phyloP scores from a whole-genome alignment of 2,888 invertebrate species.

The Caenorhabditis doughertyi region DNA sequence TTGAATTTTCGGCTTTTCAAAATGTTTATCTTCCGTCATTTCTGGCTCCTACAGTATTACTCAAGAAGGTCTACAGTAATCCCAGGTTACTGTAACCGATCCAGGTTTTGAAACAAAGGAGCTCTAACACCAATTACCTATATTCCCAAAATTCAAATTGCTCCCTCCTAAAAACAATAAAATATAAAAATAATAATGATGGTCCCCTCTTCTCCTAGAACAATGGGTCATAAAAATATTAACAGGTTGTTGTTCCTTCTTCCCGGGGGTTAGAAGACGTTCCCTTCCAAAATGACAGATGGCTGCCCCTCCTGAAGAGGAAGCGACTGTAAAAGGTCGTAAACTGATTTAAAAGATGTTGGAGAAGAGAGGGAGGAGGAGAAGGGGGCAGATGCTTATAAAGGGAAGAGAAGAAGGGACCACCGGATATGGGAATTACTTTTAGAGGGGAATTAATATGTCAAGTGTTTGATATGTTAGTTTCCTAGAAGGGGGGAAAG shows the following conservation, averaged over 20 bases:
- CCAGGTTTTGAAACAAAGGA: no score
- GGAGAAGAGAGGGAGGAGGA: not conserved
- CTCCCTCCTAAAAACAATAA: no score
- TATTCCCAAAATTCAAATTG: no score
- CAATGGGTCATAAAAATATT: slow-evolving; percentile 60
- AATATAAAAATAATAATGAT: no score
- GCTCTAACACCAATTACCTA: no score
- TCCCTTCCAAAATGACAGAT: slow-evolving; percentile 35
- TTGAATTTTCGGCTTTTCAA: no score
- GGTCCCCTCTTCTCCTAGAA: not conserved
- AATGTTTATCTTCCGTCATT: no score
- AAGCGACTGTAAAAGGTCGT: slow-evolving; percentile 58
- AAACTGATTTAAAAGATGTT: slow-evolving; percentile 37
- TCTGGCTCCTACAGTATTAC: no score
- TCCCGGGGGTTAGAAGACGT: not conserved
- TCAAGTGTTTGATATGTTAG: not conserved
- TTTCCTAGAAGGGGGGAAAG: not conserved
- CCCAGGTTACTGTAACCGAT: no score
- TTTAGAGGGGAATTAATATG: no score
- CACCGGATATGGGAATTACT: slow-evolving; percentile 44
- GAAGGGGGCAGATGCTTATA: slow-evolving; percentile 40
- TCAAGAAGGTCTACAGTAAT: no score
- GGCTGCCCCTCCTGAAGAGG: slow-evolving; percentile 5
- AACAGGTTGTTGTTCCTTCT: slow-evolving; percentile 53
- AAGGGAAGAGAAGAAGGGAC: no score